Evolutionary conservation across 1,140 invertebrate species (phyloP).

Genomic region (Lepidurus apus): DNA sequence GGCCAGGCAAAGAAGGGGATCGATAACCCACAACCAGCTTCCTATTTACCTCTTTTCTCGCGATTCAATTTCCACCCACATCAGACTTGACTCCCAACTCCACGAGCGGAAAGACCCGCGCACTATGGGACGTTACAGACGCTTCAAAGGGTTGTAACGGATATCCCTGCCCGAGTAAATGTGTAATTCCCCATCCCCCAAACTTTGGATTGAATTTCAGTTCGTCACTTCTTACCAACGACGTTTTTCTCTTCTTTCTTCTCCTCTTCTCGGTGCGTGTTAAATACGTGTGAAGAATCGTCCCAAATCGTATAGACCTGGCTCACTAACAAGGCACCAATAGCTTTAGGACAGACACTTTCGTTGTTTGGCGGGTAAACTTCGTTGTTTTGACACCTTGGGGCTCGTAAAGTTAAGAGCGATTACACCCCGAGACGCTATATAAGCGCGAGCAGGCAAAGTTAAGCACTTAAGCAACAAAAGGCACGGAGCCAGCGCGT

Average conservation of each 20-base stretch:
- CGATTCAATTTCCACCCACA: slow-evolving; percentile 8
- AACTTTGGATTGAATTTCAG: no score
- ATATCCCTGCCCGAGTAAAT: no score
- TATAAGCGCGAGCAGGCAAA: no score
- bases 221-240: no score
- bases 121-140: no score
- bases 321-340: slow-evolving; percentile 5
- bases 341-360: neutral
- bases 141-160: no score
- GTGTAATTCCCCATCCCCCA: no score
- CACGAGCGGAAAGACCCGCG: neutral
- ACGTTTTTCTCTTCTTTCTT: neutral
- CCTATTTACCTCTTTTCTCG: neutral
- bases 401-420: no score
- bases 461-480: neutral
- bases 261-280: neutral
- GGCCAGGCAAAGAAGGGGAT: no score
- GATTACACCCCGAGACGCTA: no score
- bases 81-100: neutral
- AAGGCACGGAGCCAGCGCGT: neutral
- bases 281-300: neutral
- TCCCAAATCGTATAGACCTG: neutral
- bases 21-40: no score
- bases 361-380: neutral
- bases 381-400: neutral